Evolutionary conservation across 2,113 vertebrate genomes (phyloP).

Genomic region (Vireo altiloquus): DNA sequence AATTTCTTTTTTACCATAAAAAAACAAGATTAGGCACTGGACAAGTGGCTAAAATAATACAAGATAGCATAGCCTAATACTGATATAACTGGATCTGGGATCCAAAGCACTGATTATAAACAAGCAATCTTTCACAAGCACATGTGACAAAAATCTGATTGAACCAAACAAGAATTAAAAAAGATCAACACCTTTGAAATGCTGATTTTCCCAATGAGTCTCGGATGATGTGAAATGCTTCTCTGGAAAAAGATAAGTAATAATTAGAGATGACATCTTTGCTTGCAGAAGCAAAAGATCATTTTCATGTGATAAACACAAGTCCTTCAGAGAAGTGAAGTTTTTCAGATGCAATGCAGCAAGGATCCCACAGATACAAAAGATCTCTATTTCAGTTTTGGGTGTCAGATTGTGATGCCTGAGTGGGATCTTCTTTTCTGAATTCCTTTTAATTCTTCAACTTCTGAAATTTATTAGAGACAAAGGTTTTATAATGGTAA

Average conservation of each 20-base stretch:
- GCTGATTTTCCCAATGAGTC: neutral
- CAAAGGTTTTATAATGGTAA: neutral
- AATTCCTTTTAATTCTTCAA: neutral
- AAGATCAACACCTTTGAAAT: neutral
- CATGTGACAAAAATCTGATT: neutral
- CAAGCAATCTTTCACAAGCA: neutral
- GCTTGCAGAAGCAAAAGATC: neutral
- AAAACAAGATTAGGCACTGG: neutral
- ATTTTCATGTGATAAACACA: neutral
- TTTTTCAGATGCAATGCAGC: neutral
- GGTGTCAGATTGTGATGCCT: neutral
- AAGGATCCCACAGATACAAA: neutral
- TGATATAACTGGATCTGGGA: neutral
- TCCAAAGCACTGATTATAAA: neutral
- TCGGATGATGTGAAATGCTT: neutral
- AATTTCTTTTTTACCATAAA: neutral
- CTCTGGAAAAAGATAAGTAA: neutral
- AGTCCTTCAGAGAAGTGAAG: neutral
- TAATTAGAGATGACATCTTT: constrained; percentile 22
- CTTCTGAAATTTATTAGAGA: neutral
- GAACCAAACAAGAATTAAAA: neutral
- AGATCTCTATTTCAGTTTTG: neutral
- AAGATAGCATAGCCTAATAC: neutral
- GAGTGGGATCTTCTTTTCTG: neutral
- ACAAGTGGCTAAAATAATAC: neutral